Evolutionary conservation across 2,797 vertebrate species (phyloP), one percentile per base, ranked within the genome.

Genomic region (Fistularia tabacaria): DNA sequence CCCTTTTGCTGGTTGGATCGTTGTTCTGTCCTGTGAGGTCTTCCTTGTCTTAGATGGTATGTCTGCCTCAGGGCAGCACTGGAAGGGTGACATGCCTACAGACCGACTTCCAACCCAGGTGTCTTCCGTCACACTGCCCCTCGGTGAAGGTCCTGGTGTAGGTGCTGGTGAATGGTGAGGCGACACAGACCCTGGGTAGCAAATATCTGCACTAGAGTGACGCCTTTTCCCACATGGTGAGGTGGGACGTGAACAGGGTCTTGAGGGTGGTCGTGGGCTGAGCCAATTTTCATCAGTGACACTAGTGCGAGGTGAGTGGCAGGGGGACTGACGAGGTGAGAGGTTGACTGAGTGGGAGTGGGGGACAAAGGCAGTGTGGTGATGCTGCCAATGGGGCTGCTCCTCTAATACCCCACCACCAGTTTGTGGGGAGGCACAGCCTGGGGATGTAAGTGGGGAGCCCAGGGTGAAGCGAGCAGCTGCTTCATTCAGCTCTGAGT

Each of bases 271-370:
- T 44, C 95, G 89, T 0, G 95, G 96, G 81, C 94, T 98, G n/a
- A 98, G 91, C 95, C 95, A 98, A 56, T 97, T 98, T 85, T 99
- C 97, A 78, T 99, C 97, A 6, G 97, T 98, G 83, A 99, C 89
- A 69, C 96, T 98, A 82, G 92, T 96, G 85, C 96, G 94, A 8
- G 96, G 97, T 49, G 97, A 99, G 80, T 97, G 95, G 78, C 95
- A 95, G 55, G 97, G 97, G 25, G 97, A 99, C 59, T 97, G 95
- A n/a, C 94, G 91, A 7, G 97, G 95, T 15, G 97, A 99, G 74
- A 98, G 87, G 51, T 88, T 90, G 57, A 93, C 84, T 51, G 93
- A 88, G 60, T 90, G 84, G 41, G 85, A 77, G 62, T 88, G 87
- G 51, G 80, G 76, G 42, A 76, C 74, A 10, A 90, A 89, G 50